Conservation (phyloP, 2,113 vertebrate genomes). For the Seriola rivoliana region DNA sequence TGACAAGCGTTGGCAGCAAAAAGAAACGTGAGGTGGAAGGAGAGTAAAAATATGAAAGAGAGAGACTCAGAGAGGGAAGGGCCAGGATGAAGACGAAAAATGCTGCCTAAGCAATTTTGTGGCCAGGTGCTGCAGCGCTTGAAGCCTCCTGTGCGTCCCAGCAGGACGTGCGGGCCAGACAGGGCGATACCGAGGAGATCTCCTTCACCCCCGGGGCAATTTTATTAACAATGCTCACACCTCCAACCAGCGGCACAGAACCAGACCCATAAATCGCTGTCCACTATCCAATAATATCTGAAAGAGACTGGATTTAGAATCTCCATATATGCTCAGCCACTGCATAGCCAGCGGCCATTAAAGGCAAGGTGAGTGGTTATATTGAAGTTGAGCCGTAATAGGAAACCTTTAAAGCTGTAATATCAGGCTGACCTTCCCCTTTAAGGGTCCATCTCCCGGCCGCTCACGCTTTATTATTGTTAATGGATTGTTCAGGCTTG, state of each 20-base stretch:
- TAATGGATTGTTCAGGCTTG: constrained; percentile 76
- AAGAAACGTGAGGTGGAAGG: constrained; percentile 43
- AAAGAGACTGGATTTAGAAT: constrained; percentile 69
- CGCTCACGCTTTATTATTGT: constrained; percentile 75
- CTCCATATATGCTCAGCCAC: constrained; percentile 65
- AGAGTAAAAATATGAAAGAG: constrained; percentile 28
- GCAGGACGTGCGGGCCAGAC: constrained; percentile 48
- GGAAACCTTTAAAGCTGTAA: constrained; percentile 82
- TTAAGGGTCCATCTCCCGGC: constrained; percentile 74
- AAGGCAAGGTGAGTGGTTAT: constrained; percentile 77
- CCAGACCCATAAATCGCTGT: constrained; percentile 63
- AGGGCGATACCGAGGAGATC: constrained; percentile 51
- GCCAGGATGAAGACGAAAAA: constrained; percentile 27
- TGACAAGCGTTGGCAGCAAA: constrained; percentile 42
- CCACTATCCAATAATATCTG: constrained; percentile 51
- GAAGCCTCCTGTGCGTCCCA: constrained; percentile 38
- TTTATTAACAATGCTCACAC: constrained; percentile 72
- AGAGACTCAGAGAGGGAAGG: constrained; percentile 35
- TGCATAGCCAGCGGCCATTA: constrained; percentile 74
- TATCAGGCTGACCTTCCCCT: constrained; percentile 81
- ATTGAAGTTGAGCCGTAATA: constrained; percentile 78
- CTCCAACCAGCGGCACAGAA: constrained; percentile 46
- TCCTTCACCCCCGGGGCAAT: constrained; percentile 57
- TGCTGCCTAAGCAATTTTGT: constrained; percentile 61
- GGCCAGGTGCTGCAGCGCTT: constrained; percentile 60